Percentiles rank a stretch among this genome's conserved stretches.
Evolutionary conservation across 2,113 vertebrate species (phyloP).

Genomic region (Odontophorus gujanensis): DNA sequence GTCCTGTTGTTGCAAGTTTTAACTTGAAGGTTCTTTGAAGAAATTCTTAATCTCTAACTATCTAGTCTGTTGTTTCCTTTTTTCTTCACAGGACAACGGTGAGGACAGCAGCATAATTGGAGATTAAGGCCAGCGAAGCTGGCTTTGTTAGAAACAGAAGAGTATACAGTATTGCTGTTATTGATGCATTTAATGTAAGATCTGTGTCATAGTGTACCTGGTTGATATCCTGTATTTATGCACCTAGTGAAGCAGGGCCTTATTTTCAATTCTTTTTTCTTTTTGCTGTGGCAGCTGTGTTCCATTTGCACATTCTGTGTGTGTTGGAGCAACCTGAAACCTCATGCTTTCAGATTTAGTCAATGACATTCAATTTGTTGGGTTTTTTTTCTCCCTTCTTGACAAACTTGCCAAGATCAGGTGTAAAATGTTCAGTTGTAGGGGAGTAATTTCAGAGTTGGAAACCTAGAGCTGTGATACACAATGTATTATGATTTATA

Average conservation of each 20-base stretch:
- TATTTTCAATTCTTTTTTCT: neutral
- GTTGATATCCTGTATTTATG: neutral
- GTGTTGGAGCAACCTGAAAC: neutral
- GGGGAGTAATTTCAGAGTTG: neutral
- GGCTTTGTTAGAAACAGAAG: conserved; percentile 1
- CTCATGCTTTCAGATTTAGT: neutral
- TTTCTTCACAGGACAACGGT: neutral
- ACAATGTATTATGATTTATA: neutral
- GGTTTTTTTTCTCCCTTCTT: neutral
- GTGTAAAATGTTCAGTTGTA: neutral
- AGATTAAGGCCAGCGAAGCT: neutral
- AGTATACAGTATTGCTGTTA: neutral
- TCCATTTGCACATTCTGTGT: neutral
- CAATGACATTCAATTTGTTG: neutral
- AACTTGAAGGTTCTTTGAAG: neutral
- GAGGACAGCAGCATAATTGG: neutral
- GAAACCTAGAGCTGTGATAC: neutral
- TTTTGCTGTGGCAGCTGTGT: neutral
- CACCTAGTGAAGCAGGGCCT: neutral
- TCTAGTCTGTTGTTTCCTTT: neutral
- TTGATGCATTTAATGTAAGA: neutral
- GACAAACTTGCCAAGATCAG: neutral
- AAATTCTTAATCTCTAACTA: conserved; percentile 3
- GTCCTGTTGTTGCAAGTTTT: neutral
- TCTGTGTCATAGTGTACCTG: neutral